Evolutionary conservation across 1,140 invertebrate species (phyloP).

Genomic region (Frieseomelitta varia): DNA sequence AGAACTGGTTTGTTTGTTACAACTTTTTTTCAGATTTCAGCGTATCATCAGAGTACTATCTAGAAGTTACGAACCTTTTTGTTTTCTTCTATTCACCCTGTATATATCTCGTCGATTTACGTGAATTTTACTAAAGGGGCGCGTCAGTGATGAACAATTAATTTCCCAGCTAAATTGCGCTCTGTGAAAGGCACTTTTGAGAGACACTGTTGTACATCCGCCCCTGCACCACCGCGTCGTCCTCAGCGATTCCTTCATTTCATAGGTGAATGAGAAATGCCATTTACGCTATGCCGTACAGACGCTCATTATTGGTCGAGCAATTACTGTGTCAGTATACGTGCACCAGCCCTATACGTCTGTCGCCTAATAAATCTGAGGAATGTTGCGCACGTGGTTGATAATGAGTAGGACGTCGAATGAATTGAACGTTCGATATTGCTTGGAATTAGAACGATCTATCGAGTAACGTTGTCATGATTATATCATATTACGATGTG

Average conservation of each 20-base stretch:
- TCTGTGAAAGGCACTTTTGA: background rate
- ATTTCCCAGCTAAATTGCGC: background rate
- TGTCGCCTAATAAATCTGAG: constrained; percentile 3
- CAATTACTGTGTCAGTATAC: constrained; percentile 18
- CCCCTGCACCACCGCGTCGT: background rate
- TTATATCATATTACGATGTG: background rate
- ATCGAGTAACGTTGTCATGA: background rate
- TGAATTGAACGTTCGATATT: background rate
- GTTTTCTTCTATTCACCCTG: too few species aligned
- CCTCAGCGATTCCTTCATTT: constrained; percentile 34
- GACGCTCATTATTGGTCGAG: constrained; percentile 31
- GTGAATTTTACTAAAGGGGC: background rate
- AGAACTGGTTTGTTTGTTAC: too few species aligned
- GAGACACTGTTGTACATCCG: background rate
- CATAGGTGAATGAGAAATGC: constrained; percentile 37
- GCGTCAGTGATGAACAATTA: background rate
- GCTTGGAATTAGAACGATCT: background rate
- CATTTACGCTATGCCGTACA: constrained; percentile 20
- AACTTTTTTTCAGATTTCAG: too few species aligned
- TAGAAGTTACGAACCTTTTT: too few species aligned
- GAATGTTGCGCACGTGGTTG: background rate
- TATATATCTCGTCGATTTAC: background rate
- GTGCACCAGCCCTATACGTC: background rate
- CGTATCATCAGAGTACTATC: too few species aligned
- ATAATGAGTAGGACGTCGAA: background rate